Evolutionary conservation across 2,113 vertebrate genomes (phyloP).

Genomic region (Misgurnus mizolepis): DNA sequence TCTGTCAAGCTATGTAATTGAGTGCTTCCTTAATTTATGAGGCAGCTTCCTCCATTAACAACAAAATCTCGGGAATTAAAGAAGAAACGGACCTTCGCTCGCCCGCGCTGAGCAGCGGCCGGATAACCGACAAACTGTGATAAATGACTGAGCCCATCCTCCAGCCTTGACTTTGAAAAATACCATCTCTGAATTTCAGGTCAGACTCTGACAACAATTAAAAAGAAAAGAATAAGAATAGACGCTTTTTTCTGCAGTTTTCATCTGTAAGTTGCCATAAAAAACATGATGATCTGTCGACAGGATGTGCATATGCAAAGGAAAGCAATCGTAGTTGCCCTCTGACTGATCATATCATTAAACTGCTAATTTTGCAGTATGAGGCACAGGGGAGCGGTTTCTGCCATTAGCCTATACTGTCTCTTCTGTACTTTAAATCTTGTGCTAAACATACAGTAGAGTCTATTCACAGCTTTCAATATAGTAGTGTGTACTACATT

Average conservation of each 20-base stretch:
- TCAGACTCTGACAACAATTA: constrained; percentile 99
- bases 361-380: constrained; percentile 58
- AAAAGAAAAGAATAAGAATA: constrained; percentile 82
- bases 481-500: not conserved
- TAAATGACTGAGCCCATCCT: constrained; percentile 78
- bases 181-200: constrained; percentile 88
- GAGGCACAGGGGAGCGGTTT: constrained; percentile 51
- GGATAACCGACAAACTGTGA: constrained; percentile 82
- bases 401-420: constrained; percentile 37
- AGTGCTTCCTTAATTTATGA: constrained; percentile 91
- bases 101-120: constrained; percentile 69
- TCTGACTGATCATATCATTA: constrained; percentile 52
- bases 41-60: constrained; percentile 89
- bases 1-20: constrained; percentile 82
- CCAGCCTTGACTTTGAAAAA: constrained; percentile 96
- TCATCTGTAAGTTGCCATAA: constrained; percentile 61
- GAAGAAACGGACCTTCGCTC: constrained; percentile 87
- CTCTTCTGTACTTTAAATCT: constrained; percentile 30
- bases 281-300: constrained; percentile 47
- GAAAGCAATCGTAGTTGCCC: constrained; percentile 42
- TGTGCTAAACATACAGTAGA: constrained; percentile 8
- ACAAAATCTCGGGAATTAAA: constrained; percentile 91
- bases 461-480: constrained; percentile 1
- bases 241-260: constrained; percentile 60
- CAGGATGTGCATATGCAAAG: constrained; percentile 50